Base-by-base conservation (phyloP, 2,113 vertebrate species). In the Daubentonia madagascariensis region DNA sequence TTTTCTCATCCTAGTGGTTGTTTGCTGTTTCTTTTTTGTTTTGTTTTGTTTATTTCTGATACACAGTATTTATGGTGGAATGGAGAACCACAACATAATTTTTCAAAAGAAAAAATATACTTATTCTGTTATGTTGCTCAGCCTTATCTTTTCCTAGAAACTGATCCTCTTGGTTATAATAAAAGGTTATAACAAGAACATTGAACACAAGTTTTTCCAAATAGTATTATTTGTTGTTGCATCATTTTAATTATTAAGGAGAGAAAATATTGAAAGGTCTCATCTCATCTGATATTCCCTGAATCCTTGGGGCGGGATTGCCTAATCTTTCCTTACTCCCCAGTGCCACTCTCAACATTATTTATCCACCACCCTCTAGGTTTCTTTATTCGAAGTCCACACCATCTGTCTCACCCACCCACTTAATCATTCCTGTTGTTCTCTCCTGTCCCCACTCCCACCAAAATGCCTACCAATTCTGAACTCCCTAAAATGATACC, bases 181-280 rank as follows among this genome's bases (percentile, higher is more conserved):
- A n/a, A 88, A 18, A 96, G 3, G 16, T 52, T 84, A 81, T 73
- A 83, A 90, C 18, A 87, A 91, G 90, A 93, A n/a, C 3, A 94
- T 1, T 35, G 12, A 52, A 79, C 92, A 65, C 81, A n/a, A 30
- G 17, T 45, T 83, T 50, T 90, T 78, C 48, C 5, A 68, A 61
- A 0, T 73, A 5, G 32, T 76, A 96, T 57, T n/a, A n/a, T 54
- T 65, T 78, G 1, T 76, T 85, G 1, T 65, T 61, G 16, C 20
- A 28, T 50, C 43, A 50, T 86, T 94, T 96, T 96, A 32, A 76
- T 48, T 91, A 75, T 70, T 81, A 70, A 83, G 78, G 32, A 30
- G 13, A 80, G 8, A n/a, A 84, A 91, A 76, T 3, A 72, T 84
- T 84, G 83, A 79, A 92, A 89, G 28, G 17, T 91, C 28, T 95